Evolutionary conservation across 2,888 invertebrate species (phyloP).

Genomic region (Dasysyrphus albostriatus): DNA sequence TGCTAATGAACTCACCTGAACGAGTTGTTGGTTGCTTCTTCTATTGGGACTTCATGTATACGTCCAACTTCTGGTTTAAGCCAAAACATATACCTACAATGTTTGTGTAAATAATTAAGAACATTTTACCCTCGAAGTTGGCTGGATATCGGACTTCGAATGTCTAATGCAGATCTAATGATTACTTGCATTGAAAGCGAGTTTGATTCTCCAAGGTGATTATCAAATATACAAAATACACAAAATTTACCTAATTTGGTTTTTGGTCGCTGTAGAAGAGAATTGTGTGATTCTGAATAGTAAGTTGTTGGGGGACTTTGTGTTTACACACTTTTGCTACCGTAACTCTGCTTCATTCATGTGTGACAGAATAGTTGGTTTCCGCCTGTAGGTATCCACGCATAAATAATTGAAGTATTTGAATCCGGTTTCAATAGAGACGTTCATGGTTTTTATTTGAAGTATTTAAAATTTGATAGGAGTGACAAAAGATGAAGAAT

Average conservation of each 20-base stretch:
- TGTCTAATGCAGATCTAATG: conserved; percentile 29
- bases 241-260: conserved; percentile 9
- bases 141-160: too few relatives aligned
- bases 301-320: neutral
- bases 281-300: conserved; percentile 2
- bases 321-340: conserved; percentile 35
- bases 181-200: conserved; percentile 28
- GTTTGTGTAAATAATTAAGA: conserved; percentile 32
- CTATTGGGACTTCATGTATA: neutral
- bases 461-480: too few relatives aligned
- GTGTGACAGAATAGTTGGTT: conserved; percentile 2
- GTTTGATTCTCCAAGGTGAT: conserved; percentile 12
- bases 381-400: neutral
- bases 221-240: conserved; percentile 12
- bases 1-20: conserved; percentile 31
- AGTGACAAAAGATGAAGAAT: too few relatives aligned
- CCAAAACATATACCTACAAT: neutral
- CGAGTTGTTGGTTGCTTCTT: neutral
- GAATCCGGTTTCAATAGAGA: too few relatives aligned
- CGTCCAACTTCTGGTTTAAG: neutral
- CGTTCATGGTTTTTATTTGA: neutral
- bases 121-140: neutral
- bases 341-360: conserved; percentile 11
- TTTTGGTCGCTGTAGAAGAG: conserved; percentile 6
- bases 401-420: neutral